phyloP scores from a whole-genome alignment of 1,140 invertebrate species.

The Cherax destructor region DNA sequence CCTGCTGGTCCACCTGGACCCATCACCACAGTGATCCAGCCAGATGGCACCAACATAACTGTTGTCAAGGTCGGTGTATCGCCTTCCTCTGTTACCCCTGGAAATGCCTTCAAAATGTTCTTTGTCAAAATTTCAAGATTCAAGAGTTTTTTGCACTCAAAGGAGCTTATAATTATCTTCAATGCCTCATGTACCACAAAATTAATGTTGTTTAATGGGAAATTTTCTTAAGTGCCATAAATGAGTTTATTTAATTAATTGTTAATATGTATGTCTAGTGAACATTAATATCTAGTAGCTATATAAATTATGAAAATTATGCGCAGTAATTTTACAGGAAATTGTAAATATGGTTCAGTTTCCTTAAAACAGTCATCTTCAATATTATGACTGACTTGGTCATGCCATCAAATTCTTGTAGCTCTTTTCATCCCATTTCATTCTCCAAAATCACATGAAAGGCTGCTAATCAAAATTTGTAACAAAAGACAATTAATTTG shows the following conservation, averaged over 20 bases:
- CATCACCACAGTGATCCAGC: conserved; percentile 42
- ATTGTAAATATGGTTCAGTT: neutral
- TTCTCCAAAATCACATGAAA: no score
- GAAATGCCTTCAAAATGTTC: neutral
- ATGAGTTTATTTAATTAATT: no score
- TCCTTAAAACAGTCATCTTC: no score
- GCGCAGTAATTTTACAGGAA: neutral
- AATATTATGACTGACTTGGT: no score
- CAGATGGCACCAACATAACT: conserved; percentile 51
- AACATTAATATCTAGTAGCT: no score
- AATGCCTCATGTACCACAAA: neutral
- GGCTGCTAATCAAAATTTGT: no score
- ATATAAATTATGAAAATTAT: neutral
- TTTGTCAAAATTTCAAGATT: neutral
- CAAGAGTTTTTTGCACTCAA: neutral
- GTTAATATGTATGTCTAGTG: no score
- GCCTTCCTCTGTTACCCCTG: neutral
- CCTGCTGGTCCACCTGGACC: conserved; percentile 49
- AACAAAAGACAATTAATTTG: neutral
- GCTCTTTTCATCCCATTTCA: no score
- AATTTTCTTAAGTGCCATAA: no score
- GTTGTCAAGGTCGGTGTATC: conserved; percentile 43
- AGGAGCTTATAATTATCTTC: neutral
- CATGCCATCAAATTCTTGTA: no score
- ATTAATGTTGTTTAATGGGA: neutral